phyloP scores from a whole-genome alignment of 2,113 vertebrate genomes.

The Tachysurus fulvidraco region DNA sequence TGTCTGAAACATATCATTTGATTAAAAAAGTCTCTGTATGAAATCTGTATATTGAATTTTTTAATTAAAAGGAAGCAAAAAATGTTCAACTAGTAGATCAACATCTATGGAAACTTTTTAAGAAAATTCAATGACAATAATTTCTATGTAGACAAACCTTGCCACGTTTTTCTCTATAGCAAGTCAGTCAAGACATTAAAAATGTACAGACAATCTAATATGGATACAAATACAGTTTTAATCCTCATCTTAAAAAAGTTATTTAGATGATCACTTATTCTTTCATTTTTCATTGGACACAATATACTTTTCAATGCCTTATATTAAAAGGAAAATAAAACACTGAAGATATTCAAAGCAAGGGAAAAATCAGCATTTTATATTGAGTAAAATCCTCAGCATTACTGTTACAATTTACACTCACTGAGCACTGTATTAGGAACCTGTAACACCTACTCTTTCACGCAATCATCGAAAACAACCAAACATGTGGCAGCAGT shows the following conservation, averaged over 20 bases:
- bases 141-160: not conserved
- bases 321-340: not conserved
- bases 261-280: not conserved
- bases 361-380: not conserved
- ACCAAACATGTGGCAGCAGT: too few relatives aligned
- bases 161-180: not conserved
- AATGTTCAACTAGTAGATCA: not conserved
- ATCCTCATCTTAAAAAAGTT: not conserved
- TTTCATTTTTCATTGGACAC: not conserved
- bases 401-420: not conserved
- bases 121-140: too few relatives aligned
- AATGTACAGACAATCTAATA: not conserved
- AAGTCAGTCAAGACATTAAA: not conserved
- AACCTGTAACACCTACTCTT: too few relatives aligned
- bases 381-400: not conserved
- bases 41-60: not conserved
- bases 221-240: slow-evolving; percentile 8
- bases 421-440: too few relatives aligned
- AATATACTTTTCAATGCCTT: not conserved
- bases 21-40: not conserved
- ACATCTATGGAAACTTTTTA: not conserved
- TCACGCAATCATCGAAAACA: too few relatives aligned
- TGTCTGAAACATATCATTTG: not conserved
- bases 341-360: not conserved
- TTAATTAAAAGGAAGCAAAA: not conserved